A percentile compares a stretch with the other conserved stretches of the same genome.
phyloP scores from a whole-genome alignment of 2,888 invertebrate species.

The Caradrina clavipalpis region DNA sequence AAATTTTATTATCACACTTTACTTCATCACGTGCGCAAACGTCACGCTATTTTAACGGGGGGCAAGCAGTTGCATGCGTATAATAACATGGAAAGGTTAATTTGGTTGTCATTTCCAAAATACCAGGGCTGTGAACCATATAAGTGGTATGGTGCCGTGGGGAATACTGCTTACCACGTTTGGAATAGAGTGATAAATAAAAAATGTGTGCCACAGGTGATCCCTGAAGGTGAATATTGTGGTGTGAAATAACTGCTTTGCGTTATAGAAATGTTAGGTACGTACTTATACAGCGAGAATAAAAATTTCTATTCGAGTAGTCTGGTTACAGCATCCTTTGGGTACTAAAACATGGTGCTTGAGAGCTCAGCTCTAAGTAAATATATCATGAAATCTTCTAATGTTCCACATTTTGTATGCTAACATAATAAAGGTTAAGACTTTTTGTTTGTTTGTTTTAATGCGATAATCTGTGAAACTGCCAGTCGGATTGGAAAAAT shows the following conservation, averaged over 20 bases:
- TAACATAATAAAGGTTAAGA: too few species aligned
- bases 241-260: conserved; percentile 19
- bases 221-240: conserved; percentile 9
- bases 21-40: conserved; percentile 25
- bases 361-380: background rate
- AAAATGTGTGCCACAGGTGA: conserved; percentile 36
- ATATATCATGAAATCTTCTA: background rate
- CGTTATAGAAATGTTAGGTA: conserved; percentile 5
- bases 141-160: conserved; percentile 39
- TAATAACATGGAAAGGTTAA: conserved; percentile 63
- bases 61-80: conserved; percentile 46
- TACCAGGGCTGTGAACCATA: conserved; percentile 51
- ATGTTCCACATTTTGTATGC: too few species aligned
- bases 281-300: background rate
- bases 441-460: too few species aligned
- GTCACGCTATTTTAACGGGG: conserved; percentile 60
- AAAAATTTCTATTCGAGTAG: too few species aligned
- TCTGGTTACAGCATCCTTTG: too few species aligned
- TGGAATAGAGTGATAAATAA: conserved; percentile 36
- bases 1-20: conserved; percentile 47
- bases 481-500: too few species aligned
- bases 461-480: too few species aligned
- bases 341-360: background rate
- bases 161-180: conserved; percentile 41
- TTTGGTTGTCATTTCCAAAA: conserved; percentile 63